These are phyloP conservation scores for Drosophila setifemur DNA, from an alignment of 1,140 invertebrate genomes.

Conservation along the genomic window DNA sequence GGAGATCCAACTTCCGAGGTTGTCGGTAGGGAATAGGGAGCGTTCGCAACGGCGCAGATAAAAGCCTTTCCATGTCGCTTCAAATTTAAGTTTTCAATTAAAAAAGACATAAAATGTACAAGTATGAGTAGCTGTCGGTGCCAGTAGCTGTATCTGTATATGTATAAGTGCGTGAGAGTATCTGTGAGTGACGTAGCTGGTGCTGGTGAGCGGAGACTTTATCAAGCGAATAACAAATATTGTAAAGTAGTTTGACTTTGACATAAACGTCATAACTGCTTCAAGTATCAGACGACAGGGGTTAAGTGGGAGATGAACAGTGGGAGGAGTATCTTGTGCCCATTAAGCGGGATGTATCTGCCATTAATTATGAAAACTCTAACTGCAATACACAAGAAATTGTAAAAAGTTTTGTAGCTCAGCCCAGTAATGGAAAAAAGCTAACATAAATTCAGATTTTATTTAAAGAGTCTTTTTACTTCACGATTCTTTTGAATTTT, in stretches of 20 bases:
- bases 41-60: conserved; percentile 68
- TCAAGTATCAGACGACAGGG: conserved; percentile 44
- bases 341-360: conserved; percentile 3
- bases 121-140: conserved; percentile 40
- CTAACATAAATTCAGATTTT: no score
- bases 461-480: no score
- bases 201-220: conserved; percentile 31
- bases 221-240: conserved; percentile 59
- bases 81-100: conserved; percentile 81
- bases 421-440: no score
- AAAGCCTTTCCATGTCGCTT: conserved; percentile 81
- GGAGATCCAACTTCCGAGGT: background rate
- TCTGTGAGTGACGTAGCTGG: conserved; percentile 54
- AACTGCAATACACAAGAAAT: background rate
- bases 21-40: conserved; percentile 41
- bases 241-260: conserved; percentile 77
- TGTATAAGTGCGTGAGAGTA: conserved; percentile 18
- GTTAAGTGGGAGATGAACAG: conserved; percentile 24
- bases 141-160: conserved; percentile 1
- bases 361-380: conserved; percentile 19
- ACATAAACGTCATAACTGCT: conserved; percentile 76
- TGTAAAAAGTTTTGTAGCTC: background rate
- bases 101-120: conserved; percentile 74
- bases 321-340: background rate
- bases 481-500: no score